phyloP scores from a whole-genome alignment of 37 sponge, comb jelly and placozoan species.

The Axinella damicornis region DNA sequence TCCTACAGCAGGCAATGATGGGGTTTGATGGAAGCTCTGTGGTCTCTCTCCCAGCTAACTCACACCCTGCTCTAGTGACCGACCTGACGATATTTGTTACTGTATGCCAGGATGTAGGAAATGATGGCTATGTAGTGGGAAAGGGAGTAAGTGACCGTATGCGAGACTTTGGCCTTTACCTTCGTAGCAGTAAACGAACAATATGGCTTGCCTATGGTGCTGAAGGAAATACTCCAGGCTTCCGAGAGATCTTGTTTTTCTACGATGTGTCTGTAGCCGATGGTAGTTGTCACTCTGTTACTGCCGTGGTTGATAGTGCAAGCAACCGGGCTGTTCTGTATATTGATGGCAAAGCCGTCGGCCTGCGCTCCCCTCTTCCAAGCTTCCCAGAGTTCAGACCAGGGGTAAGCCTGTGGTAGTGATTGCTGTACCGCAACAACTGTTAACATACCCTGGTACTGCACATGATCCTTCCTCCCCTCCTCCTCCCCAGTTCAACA shows the following conservation, averaged over 20 bases:
- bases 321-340: conserved; percentile 68
- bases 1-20: conserved; percentile 56
- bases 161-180: conserved; percentile 84
- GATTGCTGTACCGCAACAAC: too few species aligned
- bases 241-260: conserved; percentile 65
- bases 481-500: conserved; percentile 38
- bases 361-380: conserved; percentile 25
- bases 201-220: conserved; percentile 74
- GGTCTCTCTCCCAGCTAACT: conserved; percentile 36
- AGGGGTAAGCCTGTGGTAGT: conserved; percentile 37
- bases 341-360: conserved; percentile 68
- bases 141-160: conserved; percentile 69
- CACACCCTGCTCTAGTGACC: conserved; percentile 43
- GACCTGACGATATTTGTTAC: conserved; percentile 82
- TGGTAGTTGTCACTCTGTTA: conserved; percentile 58
- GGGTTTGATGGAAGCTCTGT: conserved; percentile 51
- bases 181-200: conserved; percentile 53
- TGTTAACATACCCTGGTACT: too few species aligned
- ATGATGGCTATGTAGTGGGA: conserved; percentile 83
- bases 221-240: conserved; percentile 40
- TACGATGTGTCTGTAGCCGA: conserved; percentile 68
- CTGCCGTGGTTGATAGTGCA: conserved; percentile 72
- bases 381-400: conserved; percentile 64
- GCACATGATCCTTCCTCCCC: not conserved
- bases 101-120: conserved; percentile 63